A percentile compares a stretch with the other conserved stretches of the same genome.
Conservation (phyloP, 2,797 vertebrate genomes). For the Molossus molossus region DNA sequence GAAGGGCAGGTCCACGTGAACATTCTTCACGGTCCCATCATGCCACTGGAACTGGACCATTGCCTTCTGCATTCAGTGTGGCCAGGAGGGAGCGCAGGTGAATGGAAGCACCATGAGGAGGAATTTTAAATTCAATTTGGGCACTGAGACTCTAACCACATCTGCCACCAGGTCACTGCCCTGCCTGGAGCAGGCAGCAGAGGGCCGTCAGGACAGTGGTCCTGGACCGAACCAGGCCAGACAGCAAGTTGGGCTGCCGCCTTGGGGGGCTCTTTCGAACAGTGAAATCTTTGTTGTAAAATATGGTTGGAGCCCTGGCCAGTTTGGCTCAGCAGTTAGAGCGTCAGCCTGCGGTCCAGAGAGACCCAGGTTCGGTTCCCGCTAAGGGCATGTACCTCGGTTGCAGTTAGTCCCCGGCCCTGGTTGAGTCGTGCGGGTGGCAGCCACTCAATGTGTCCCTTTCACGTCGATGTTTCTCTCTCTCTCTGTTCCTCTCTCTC, state of each 20-base stretch:
- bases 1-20: slow-evolving; percentile 91
- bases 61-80: slow-evolving; percentile 87
- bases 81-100: neutral
- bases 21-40: slow-evolving; percentile 92
- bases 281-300: neutral
- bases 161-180: neutral
- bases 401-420: too few relatives aligned
- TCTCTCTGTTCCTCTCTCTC: too few relatives aligned
- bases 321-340: too few relatives aligned
- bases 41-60: slow-evolving; percentile 93
- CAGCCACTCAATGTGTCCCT: too few relatives aligned
- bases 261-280: neutral
- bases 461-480: too few relatives aligned
- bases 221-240: neutral
- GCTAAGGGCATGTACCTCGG: too few relatives aligned
- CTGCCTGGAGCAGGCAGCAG: neutral
- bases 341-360: too few relatives aligned
- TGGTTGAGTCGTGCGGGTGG: too few relatives aligned
- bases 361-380: too few relatives aligned
- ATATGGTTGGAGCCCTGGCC: neutral
- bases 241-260: neutral
- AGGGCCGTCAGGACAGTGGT: neutral
- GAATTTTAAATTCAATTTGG: neutral
- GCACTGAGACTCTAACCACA: neutral
- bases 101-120: neutral